These are phyloP conservation scores for Rhynchotus rufescens DNA, from an alignment of 2,797 vertebrate species.

Conservation along the genomic window DNA sequence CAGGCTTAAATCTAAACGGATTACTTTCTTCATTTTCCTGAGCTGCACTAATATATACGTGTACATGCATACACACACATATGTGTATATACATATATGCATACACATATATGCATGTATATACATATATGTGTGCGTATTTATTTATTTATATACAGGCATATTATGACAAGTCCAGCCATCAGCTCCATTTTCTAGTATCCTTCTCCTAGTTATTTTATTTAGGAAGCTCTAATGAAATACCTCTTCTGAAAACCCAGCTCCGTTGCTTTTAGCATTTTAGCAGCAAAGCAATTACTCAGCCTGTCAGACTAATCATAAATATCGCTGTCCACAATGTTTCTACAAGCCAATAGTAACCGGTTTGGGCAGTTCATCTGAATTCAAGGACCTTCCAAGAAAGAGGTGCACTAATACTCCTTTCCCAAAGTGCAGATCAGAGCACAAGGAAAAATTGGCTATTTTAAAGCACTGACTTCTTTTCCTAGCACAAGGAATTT, in stretches of 20 bases:
- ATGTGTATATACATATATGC: no score
- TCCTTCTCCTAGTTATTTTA: slow-evolving; percentile 33
- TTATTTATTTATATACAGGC: no score
- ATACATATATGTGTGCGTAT: not conserved
- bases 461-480: not conserved
- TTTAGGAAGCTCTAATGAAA: slow-evolving; percentile 52
- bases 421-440: not conserved
- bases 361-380: slow-evolving; percentile 38
- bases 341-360: slow-evolving; percentile 37
- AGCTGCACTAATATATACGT: not conserved
- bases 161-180: not conserved
- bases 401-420: slow-evolving; percentile 2
- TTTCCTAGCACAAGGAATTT: not conserved
- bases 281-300: slow-evolving; percentile 45
- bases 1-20: not conserved
- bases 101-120: not conserved
- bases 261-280: slow-evolving; percentile 43
- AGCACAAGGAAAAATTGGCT: not conserved
- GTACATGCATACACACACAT: not conserved
- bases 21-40: not conserved
- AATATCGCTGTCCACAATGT: slow-evolving; percentile 15
- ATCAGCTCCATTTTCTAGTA: not conserved
- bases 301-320: slow-evolving; percentile 49
- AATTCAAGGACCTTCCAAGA: slow-evolving; percentile 34
- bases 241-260: slow-evolving; percentile 24